These are phyloP conservation scores for Rotaria magnacalcarata DNA, from an alignment of 2,888 invertebrate species.

Conservation along the genomic window DNA sequence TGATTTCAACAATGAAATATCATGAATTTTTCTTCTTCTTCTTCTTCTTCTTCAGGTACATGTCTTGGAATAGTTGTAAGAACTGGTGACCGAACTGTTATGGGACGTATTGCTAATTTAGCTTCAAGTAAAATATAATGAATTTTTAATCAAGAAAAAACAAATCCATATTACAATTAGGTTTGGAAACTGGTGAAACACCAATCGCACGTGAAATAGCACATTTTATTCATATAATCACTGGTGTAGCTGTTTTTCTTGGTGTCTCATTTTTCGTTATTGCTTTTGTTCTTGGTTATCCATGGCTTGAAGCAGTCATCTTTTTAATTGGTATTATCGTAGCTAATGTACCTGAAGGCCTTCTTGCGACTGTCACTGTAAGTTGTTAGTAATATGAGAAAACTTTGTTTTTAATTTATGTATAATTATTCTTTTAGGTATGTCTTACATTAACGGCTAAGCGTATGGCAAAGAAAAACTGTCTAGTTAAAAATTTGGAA, in stretches of 20 bases:
- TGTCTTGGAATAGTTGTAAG: conserved; percentile 57
- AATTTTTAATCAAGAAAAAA: neutral
- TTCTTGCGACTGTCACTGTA: conserved; percentile 92
- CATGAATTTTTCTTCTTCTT: neutral
- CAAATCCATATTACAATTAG: neutral
- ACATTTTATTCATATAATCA: conserved; percentile 96
- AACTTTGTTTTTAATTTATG: no score
- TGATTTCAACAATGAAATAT: no score
- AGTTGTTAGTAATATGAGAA: neutral
- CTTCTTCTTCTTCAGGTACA: conserved; percentile 49
- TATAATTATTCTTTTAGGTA: conserved; percentile 43
- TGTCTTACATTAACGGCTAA: conserved; percentile 87
- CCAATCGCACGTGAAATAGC: conserved; percentile 98
- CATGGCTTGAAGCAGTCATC: conserved; percentile 97
- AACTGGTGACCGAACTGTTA: conserved; percentile 59
- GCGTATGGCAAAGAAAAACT: conserved; percentile 97
- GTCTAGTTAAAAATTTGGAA: conserved; percentile 96
- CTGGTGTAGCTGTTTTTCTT: conserved; percentile 73
- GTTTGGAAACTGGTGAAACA: conserved; percentile 80
- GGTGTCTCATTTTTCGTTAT: conserved; percentile 94
- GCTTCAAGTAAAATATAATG: conserved; percentile 51
- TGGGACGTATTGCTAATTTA: conserved; percentile 61
- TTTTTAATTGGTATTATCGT: conserved; percentile 97
- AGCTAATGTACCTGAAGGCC: conserved; percentile 97
- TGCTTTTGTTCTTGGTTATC: conserved; percentile 90